Conservation (phyloP, 2,797 vertebrate species). For the Erithacus rubecula region DNA sequence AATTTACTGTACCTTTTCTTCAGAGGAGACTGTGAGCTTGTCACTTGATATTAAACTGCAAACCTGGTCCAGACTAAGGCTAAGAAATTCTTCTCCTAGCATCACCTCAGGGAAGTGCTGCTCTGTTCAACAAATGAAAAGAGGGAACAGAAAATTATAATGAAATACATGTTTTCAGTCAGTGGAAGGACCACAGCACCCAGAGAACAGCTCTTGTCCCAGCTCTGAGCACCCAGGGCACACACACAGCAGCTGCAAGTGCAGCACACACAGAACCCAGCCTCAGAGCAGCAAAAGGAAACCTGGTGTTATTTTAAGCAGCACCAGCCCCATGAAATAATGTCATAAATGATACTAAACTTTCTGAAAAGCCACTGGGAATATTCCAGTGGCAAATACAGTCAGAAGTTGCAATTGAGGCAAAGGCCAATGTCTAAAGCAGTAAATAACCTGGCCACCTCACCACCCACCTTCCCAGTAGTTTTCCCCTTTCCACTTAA, state of each 20-base stretch:
- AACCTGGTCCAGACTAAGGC: slow-evolving; percentile 92
- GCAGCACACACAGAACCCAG: background rate
- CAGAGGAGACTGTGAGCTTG: slow-evolving; percentile 93
- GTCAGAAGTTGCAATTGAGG: background rate
- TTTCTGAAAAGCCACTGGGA: background rate
- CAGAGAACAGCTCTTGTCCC: background rate
- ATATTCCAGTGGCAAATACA: background rate
- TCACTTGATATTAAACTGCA: slow-evolving; percentile 96
- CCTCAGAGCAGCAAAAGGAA: background rate
- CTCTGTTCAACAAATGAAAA: slow-evolving; percentile 82
- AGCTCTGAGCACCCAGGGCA: background rate
- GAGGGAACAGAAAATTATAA: slow-evolving; percentile 66
- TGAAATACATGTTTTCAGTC: slow-evolving; percentile 14
- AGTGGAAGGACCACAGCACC: background rate
- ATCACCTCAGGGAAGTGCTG: slow-evolving; percentile 96
- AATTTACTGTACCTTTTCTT: slow-evolving; percentile 88
- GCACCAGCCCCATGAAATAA: background rate
- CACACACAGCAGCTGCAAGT: background rate
- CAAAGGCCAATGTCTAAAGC: background rate
- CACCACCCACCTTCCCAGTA: background rate
- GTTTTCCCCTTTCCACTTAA: background rate
- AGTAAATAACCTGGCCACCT: background rate
- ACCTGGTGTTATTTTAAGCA: background rate
- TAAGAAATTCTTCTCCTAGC: slow-evolving; percentile 94
- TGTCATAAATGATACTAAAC: background rate